A percentile compares a stretch with the other conserved stretches of the same genome.
These are phyloP conservation scores for Choristoneura fumiferana DNA, from an alignment of 1,140 invertebrate species.

Conservation along the genomic window DNA sequence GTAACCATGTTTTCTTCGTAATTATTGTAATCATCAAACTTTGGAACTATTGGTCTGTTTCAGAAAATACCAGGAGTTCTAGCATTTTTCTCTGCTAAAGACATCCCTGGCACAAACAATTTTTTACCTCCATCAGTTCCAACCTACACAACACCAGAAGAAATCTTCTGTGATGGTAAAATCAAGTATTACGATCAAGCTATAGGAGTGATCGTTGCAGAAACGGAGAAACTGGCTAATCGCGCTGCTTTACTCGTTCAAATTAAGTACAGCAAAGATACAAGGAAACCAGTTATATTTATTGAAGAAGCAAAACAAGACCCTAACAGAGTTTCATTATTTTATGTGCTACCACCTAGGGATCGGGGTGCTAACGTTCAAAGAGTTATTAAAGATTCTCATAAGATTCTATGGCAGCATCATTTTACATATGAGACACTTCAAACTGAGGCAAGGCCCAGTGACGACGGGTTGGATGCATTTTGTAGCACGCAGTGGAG, in stretches of 20 bases:
- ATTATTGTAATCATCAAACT: too few species aligned
- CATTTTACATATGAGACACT: slow-evolving; percentile 84
- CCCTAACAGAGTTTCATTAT: slow-evolving; percentile 37
- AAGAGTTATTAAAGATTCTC: slow-evolving; percentile 71
- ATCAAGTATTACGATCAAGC: slow-evolving; percentile 86
- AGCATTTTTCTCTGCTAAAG: slow-evolving; percentile 85
- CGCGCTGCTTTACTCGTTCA: slow-evolving; percentile 84
- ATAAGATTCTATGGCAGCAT: slow-evolving; percentile 72
- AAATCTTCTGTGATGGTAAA: slow-evolving; percentile 73
- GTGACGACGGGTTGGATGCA: slow-evolving; percentile 82
- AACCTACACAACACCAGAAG: slow-evolving; percentile 79
- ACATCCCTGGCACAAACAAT: slow-evolving; percentile 86
- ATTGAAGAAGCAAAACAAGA: slow-evolving; percentile 80
- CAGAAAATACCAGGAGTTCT: slow-evolving; percentile 84
- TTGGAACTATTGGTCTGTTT: slow-evolving; percentile 45
- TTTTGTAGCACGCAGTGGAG: slow-evolving; percentile 81
- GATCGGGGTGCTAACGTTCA: slow-evolving; percentile 54
- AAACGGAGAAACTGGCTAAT: slow-evolving; percentile 81
- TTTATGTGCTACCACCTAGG: slow-evolving; percentile 34
- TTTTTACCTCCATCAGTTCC: slow-evolving; percentile 74
- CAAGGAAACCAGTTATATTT: slow-evolving; percentile 72
- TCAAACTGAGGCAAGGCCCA: slow-evolving; percentile 79
- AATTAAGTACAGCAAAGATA: slow-evolving; percentile 79
- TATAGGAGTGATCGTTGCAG: slow-evolving; percentile 86
- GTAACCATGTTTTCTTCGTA: too few species aligned